phyloP scores from a whole-genome alignment of 1,140 invertebrate species.

The Steinernema khuongi region DNA sequence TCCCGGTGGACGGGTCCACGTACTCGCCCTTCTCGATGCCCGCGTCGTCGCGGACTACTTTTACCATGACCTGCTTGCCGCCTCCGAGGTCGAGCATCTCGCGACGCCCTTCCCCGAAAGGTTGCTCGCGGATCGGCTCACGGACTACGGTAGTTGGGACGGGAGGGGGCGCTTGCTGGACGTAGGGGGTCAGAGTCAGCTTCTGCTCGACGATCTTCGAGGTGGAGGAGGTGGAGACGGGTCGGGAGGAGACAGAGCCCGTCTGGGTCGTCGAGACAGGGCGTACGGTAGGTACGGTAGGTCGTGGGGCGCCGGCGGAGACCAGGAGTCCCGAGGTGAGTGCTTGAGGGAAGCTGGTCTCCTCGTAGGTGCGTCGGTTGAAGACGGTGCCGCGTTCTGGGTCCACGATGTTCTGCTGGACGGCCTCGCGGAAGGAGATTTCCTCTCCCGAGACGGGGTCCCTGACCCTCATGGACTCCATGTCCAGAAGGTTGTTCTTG shows the following conservation, averaged over 20 bases:
- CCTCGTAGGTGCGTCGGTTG: conserved; percentile 67
- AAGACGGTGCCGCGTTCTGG: conserved; percentile 70
- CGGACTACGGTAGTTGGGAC: conserved; percentile 16
- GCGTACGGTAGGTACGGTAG: neutral
- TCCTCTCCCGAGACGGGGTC: conserved; percentile 72
- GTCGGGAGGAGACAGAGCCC: conserved; percentile 4
- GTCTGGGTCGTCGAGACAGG: neutral
- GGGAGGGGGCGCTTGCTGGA: conserved; percentile 1
- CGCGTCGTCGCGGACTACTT: conserved; percentile 37
- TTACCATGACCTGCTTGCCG: conserved; percentile 43
- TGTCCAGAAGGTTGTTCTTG: conserved; percentile 70
- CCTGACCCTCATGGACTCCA: conserved; percentile 71
- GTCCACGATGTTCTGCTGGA: conserved; percentile 71
- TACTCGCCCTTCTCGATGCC: conserved; percentile 55
- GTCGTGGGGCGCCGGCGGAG: conserved; percentile 64
- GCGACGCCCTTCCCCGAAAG: conserved; percentile 31
- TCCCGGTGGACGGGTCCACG: conserved; percentile 49
- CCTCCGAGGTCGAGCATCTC: conserved; percentile 42
- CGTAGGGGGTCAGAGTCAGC: conserved; percentile 14
- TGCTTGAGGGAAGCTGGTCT: conserved; percentile 68
- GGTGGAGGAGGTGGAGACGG: neutral
- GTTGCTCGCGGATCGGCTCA: conserved; percentile 2
- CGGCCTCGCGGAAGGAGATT: conserved; percentile 69
- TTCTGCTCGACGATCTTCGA: conserved; percentile 7
- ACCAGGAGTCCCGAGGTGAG: conserved; percentile 72